phyloP scores from a whole-genome alignment of 2,888 invertebrate species.

The Cotesia congregata region DNA sequence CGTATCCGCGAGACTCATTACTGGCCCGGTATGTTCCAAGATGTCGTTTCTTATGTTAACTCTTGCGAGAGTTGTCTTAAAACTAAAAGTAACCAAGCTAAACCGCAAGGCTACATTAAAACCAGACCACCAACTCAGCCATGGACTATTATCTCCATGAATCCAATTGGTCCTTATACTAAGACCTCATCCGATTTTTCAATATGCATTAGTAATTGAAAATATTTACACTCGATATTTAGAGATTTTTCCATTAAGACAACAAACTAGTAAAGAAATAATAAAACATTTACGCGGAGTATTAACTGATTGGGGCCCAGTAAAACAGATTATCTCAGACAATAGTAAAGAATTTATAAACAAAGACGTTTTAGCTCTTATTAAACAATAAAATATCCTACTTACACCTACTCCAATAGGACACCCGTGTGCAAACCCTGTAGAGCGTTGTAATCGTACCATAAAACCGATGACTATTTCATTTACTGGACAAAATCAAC shows the following conservation, averaged over 20 bases:
- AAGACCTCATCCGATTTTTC: background rate
- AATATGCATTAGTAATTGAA: background rate
- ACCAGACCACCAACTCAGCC: slow-evolving; percentile 2
- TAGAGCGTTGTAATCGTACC: slow-evolving; percentile 36
- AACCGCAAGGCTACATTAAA: background rate
- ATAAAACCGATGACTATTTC: slow-evolving; percentile 42
- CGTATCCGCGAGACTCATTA: slow-evolving; percentile 30
- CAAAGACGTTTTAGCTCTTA: slow-evolving; percentile 24
- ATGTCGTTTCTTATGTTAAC: slow-evolving; percentile 32
- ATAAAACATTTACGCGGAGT: slow-evolving; percentile 2
- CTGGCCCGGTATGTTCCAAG: slow-evolving; percentile 26
- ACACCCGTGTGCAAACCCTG: slow-evolving; percentile 38
- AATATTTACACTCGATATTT: slow-evolving; percentile 27
- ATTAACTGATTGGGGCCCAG: slow-evolving; percentile 16
- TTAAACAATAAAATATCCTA: slow-evolving; percentile 6
- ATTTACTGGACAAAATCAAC: slow-evolving; percentile 29
- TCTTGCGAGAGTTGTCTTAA: slow-evolving; percentile 38
- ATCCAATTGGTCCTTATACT: background rate
- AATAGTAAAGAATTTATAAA: slow-evolving; percentile 33
- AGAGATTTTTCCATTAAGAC: slow-evolving; percentile 17
- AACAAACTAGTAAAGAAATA: slow-evolving; percentile 21
- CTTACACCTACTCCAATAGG: slow-evolving; percentile 33
- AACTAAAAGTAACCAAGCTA: background rate
- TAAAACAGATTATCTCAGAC: slow-evolving; percentile 20
- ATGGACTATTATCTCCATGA: slow-evolving; percentile 20